phyloP scores from a whole-genome alignment of 1,140 invertebrate species.

The Harlomillsia oculata region DNA sequence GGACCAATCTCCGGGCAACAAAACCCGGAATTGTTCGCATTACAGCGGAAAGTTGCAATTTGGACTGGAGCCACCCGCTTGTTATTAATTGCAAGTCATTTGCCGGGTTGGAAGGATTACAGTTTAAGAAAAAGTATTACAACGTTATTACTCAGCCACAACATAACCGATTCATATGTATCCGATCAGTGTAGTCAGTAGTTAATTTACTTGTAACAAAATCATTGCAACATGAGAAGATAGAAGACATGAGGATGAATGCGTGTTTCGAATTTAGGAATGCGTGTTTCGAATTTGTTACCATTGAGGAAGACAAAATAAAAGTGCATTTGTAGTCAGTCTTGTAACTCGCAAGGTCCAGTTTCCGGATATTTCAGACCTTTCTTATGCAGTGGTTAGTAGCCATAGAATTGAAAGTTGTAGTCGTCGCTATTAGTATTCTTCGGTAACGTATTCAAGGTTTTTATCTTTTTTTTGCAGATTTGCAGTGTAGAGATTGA shows the following conservation, averaged over 20 bases:
- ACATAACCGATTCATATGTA: conserved; percentile 20
- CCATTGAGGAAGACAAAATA: not conserved
- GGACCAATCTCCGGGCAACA: conserved; percentile 8
- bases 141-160: conserved; percentile 30
- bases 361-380: no score
- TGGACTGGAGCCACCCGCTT: conserved; percentile 3
- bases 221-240: not conserved
- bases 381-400: not conserved
- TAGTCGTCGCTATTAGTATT: not conserved
- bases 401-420: not conserved
- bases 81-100: not conserved
- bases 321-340: not conserved
- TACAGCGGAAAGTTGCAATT: conserved; percentile 22
- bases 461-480: no score
- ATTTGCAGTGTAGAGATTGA: no score
- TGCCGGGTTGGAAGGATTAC: conserved; percentile 5
- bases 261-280: not conserved
- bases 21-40: conserved; percentile 20
- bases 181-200: no score
- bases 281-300: not conserved
- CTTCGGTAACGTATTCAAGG: no score
- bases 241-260: not conserved
- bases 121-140: conserved; percentile 26
- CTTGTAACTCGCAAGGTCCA: no score
- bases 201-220: no score